Base-by-base conservation (phyloP, 2,888 invertebrate species). In the Congeria kusceri region DNA sequence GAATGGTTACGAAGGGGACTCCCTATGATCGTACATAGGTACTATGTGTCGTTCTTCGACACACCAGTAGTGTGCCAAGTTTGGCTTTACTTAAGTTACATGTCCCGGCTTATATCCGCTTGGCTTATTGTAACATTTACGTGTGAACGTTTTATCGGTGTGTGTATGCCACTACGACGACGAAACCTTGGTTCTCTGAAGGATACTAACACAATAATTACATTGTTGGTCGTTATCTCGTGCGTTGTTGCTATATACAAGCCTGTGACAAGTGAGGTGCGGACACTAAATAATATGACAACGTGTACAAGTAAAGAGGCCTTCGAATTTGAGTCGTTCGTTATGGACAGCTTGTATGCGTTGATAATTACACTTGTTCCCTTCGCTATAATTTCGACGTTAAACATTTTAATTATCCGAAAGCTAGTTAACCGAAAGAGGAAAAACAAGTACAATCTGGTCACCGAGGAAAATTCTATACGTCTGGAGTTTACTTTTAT, bases 41-140 rank as follows among this genome's bases (percentile, higher is more conserved):
- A 68, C 15, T 57, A 68, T 9, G 69, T 88, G 3, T 39, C 63
- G 7, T 87, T 90, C 46, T 62, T 90, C 18, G 86, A 88, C 20
- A 76, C 62, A 15, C 66, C 84, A n/a, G 87, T 87, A 18, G 29
- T 87, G 95, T 58, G 95, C 95, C 94, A 96, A 96, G 88, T 93
- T 95, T 57, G 95, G 96, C 86, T 95, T 96, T 97, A 96, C 92
- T 90, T 95, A 13, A 95, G 96, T 32, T 92, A 92, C 76, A 81
- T 88, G 18, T 88, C 87, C 46, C 84, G 92, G 2, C 89, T 92
- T 57, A 73, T 92, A 49, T 92, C 92, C 0, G 91, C 92, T 11
- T 92, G 92, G 92, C 72, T 92, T 47, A 85, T 92, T 20, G 92
- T 91, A 2, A 85, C 89, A 9, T 92, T 92, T 72, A 92, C 92